These are phyloP conservation scores for Kryptopterus vitreolus DNA, from an alignment of 2,797 vertebrate genomes.

Conservation along the genomic window DNA sequence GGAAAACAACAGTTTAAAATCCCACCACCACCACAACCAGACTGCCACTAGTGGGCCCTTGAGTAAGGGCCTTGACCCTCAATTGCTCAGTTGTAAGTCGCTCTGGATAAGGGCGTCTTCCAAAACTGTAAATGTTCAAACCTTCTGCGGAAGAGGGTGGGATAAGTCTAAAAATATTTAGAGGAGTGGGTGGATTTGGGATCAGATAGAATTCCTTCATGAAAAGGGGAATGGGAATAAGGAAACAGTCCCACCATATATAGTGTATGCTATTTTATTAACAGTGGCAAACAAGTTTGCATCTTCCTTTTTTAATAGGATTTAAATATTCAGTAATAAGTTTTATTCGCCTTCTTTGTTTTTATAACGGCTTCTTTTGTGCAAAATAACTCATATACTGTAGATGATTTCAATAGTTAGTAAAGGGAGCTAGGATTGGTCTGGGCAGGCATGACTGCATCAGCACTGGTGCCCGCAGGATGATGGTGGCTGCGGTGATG, in stretches of 20 bases:
- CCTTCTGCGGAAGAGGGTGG: no score
- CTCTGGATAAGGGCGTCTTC: no score
- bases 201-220: neutral
- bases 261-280: neutral
- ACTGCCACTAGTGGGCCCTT: no score
- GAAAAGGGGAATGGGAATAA: neutral
- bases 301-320: neutral
- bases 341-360: neutral
- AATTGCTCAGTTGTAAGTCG: no score
- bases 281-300: neutral
- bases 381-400: neutral
- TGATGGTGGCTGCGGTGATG: conserved; percentile 65
- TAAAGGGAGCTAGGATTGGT: conserved; percentile 70
- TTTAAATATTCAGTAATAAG: neutral
- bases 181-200: neutral
- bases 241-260: neutral
- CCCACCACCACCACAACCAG: no score
- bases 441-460: conserved; percentile 66
- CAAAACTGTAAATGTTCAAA: neutral
- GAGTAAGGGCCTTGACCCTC: no score
- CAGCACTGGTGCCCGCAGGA: conserved; percentile 77
- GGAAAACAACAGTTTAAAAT: no score
- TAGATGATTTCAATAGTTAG: neutral
- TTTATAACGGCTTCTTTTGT: neutral
- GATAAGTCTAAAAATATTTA: neutral